Evolutionary conservation across 1,140 invertebrate species (phyloP), one percentile per base, ranked within the genome.

Genomic region (Trichonephila clavata): DNA sequence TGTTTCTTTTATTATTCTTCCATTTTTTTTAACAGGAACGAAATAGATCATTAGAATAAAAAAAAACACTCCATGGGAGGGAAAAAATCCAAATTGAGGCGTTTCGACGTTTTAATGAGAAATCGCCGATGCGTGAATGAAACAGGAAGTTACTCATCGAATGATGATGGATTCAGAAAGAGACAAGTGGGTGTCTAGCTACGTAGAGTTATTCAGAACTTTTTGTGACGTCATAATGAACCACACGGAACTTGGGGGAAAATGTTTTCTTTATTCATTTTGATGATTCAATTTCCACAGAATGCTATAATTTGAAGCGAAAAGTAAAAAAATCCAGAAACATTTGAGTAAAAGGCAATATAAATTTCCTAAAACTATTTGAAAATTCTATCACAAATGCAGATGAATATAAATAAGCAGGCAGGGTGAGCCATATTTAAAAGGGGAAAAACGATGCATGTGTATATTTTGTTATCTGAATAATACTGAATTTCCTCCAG

Each of bases 61-160:
- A 61, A n/a, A 10, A 63, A 32, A 0, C 27, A 14, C 27, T 32
- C 86, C 32, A 88, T 39, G 24, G 27, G 8, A 50, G 24, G 27
- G 8, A 50, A 50, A 80, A 80, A 59, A n/a, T 6, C 8, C n/a
- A 80, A 80, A 80, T 80, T 39, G 65, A 59, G 27, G n/a, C 68
- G 63, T 68, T 68, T 68, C 59, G 8, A 39, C n/a, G 57, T 20
- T 27, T 80, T 90, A 90, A 77, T 90, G 88, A 32, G 68, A 90
- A 60, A n/a, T 32, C 88, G 57, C 24, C 71, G 50, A 90, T 90
- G 88, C 88, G 50, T 90, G 88, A 59, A 90, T 77, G 68, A 43
- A 90, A 90, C 88, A 90, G 88, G 88, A 90, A 90, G 88, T 90
- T 90, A 90, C 65, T 90, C 88, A 90, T 90, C 65, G 50, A 63